Percentiles rank a stretch among this genome's conserved stretches.
These are phyloP conservation scores for Toxonevra muliebris DNA, from an alignment of 2,888 invertebrate genomes.

Conservation along the genomic window DNA sequence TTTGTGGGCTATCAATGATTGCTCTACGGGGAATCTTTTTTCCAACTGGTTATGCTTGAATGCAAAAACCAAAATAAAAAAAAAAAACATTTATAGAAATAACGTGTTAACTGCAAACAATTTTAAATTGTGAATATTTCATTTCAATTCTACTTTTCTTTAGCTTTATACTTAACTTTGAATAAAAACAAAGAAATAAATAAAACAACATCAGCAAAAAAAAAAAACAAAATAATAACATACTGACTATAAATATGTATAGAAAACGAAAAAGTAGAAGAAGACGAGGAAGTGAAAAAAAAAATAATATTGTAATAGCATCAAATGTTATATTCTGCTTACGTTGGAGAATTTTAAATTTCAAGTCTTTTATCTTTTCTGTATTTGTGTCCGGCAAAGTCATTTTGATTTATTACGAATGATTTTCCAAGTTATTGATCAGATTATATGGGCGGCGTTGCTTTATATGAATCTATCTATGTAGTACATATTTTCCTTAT, in stretches of 20 bases:
- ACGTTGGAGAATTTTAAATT: constrained; percentile 52
- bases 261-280: too few relatives aligned
- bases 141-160: too few relatives aligned
- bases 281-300: not conserved
- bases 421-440: constrained; percentile 64
- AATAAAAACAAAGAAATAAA: too few relatives aligned
- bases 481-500: too few relatives aligned
- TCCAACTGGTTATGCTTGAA: too few relatives aligned
- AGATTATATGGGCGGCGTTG: constrained; percentile 53
- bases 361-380: constrained; percentile 17
- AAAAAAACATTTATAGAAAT: not conserved
- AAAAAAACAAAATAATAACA: too few relatives aligned
- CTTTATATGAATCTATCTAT: too few relatives aligned
- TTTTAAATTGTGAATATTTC: not conserved
- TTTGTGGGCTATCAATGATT: too few relatives aligned
- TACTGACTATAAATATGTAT: too few relatives aligned
- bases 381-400: constrained; percentile 48
- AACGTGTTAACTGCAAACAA: constrained; percentile 16
- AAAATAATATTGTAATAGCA: too few relatives aligned
- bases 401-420: constrained; percentile 62
- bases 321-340: constrained; percentile 42
- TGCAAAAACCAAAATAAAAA: too few relatives aligned
- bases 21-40: too few relatives aligned
- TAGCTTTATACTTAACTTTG: not conserved
- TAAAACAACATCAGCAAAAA: not conserved